phyloP scores from a whole-genome alignment of 2,797 vertebrate species.

The Myoxocephalus aenaeus region DNA sequence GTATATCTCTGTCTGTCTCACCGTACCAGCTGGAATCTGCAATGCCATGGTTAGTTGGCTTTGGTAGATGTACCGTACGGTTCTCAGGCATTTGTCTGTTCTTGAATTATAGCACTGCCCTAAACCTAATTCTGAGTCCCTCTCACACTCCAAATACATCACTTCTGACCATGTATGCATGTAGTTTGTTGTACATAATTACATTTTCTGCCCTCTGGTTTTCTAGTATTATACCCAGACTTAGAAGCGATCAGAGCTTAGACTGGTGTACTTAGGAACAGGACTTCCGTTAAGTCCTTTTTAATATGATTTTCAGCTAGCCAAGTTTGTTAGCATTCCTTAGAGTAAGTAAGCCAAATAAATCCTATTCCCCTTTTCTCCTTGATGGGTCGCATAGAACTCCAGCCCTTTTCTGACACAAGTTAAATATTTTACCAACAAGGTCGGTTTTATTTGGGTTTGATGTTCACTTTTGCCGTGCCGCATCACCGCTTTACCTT shows the following conservation, averaged over 20 bases:
- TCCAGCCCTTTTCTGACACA: background rate
- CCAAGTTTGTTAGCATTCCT: constrained; percentile 64
- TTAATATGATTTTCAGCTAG: constrained; percentile 49
- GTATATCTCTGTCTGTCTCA: constrained; percentile 41
- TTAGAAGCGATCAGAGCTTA: constrained; percentile 41
- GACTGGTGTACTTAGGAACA: constrained; percentile 50
- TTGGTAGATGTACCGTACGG: constrained; percentile 39
- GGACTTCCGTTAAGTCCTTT: constrained; percentile 57
- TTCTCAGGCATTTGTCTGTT: constrained; percentile 41
- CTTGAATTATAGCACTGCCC: constrained; percentile 22
- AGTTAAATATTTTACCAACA: background rate
- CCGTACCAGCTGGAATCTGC: constrained; percentile 48
- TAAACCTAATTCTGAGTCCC: constrained; percentile 20
- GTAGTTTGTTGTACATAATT: constrained; percentile 43
- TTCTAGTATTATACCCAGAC: constrained; percentile 45
- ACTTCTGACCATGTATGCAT: constrained; percentile 14
- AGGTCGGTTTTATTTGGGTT: constrained; percentile 22
- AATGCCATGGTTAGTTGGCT: constrained; percentile 51
- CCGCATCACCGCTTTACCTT: background rate
- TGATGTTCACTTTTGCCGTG: background rate
- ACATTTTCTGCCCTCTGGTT: constrained; percentile 48
- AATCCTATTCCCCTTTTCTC: constrained; percentile 31
- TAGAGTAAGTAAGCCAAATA: constrained; percentile 40
- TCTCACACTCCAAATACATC: constrained; percentile 18
- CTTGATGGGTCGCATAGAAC: constrained; percentile 24